Evolutionary conservation across 2,888 invertebrate genomes (phyloP).

Genomic region (Micropterix aruncella): DNA sequence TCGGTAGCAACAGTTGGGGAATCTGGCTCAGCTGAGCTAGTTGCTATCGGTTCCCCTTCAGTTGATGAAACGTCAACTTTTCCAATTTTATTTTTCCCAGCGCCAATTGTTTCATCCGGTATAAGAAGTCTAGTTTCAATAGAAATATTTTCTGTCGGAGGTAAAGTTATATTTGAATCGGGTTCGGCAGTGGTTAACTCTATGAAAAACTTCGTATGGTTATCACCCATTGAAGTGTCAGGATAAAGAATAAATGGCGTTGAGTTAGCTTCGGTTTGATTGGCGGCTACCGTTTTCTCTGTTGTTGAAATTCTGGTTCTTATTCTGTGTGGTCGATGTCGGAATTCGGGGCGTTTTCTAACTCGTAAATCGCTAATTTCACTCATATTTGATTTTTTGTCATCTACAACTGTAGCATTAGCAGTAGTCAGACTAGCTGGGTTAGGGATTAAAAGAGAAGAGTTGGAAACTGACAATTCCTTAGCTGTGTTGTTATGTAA

Average conservation of each 20-base stretch:
- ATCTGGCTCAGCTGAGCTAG: too few relatives aligned
- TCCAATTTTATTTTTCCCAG: too few relatives aligned
- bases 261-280: conserved; percentile 16
- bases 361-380: conserved; percentile 1
- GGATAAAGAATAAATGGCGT: conserved; percentile 12
- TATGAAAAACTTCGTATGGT: not conserved
- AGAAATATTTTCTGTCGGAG: conserved; percentile 1
- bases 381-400: conserved; percentile 1
- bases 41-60: too few relatives aligned
- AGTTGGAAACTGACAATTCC: too few relatives aligned
- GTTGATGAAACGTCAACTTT: too few relatives aligned
- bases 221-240: not conserved
- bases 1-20: conserved; percentile 1
- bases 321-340: conserved; percentile 19
- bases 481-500: conserved; percentile 1
- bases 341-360: not conserved
- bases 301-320: conserved; percentile 28
- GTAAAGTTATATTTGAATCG: not conserved
- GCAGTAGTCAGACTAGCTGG: too few relatives aligned
- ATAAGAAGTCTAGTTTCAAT: not conserved
- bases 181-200: not conserved
- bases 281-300: conserved; percentile 16
- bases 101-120: not conserved
- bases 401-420: too few relatives aligned
- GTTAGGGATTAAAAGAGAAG: too few relatives aligned